phyloP scores from a whole-genome alignment of 2,888 invertebrate genomes.

The Agriopis leucophaearia region DNA sequence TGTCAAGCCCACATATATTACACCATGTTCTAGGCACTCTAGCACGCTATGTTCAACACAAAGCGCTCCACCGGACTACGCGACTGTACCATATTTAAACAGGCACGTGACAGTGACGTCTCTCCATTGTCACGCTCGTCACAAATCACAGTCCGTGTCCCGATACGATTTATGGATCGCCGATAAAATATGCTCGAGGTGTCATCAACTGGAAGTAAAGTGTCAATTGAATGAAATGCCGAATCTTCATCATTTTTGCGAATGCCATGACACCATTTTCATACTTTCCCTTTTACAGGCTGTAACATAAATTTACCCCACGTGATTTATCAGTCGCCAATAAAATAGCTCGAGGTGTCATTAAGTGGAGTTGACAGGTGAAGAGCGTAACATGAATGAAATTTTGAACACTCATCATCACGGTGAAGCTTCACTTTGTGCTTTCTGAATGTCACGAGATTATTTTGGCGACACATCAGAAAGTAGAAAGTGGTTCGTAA shows the following conservation, averaged over 20 bases:
- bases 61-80: constrained; percentile 27
- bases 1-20: constrained; percentile 6
- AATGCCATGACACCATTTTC: constrained; percentile 71
- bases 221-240: constrained; percentile 37
- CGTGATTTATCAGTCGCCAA: constrained; percentile 73
- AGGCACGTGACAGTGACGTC: constrained; percentile 60
- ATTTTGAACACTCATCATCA: constrained; percentile 13
- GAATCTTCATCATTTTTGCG: constrained; percentile 33
- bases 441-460: neutral
- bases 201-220: constrained; percentile 68
- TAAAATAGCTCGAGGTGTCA: constrained; percentile 72
- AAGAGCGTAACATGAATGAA: constrained; percentile 26
- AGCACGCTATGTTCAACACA: constrained; percentile 21
- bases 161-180: constrained; percentile 34
- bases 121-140: constrained; percentile 63
- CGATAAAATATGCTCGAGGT: constrained; percentile 43
- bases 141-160: constrained; percentile 40
- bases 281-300: constrained; percentile 63
- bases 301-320: constrained; percentile 72
- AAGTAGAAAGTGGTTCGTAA: neutral
- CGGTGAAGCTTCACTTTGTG: neutral
- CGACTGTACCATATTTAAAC: constrained; percentile 28
- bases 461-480: neutral
- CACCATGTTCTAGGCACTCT: constrained; percentile 7
- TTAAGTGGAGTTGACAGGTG: constrained; percentile 66